A percentile compares a stretch with the other conserved stretches of the same genome.
Conservation (phyloP, 1,140 invertebrate genomes). For the Coptotermes formosanus region DNA sequence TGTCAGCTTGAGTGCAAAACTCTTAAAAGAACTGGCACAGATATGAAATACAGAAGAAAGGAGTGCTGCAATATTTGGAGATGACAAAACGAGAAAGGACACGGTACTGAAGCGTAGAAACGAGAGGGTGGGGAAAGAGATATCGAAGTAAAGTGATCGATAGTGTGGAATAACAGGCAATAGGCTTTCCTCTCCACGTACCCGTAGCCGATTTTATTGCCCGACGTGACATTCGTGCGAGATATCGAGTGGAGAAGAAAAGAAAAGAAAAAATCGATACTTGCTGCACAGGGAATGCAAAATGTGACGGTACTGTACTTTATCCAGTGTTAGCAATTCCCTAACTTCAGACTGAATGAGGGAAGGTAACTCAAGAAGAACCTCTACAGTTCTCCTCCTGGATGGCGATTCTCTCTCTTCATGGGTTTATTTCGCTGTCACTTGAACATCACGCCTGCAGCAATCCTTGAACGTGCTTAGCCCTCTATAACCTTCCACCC, state of each 20-base stretch:
- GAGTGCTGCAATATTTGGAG: background rate
- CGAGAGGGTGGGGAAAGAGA: background rate
- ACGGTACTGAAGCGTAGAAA: background rate
- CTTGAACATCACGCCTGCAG: background rate
- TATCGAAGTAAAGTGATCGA: constrained; percentile 8
- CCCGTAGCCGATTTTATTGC: constrained; percentile 2
- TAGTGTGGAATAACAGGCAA: constrained; percentile 15
- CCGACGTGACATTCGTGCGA: constrained; percentile 3
- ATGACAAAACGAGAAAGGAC: background rate
- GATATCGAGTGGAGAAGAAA: background rate
- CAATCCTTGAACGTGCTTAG: background rate
- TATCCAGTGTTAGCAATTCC: constrained; percentile 6
- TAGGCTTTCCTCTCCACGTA: constrained; percentile 1
- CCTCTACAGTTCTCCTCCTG: background rate
- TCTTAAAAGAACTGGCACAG: background rate
- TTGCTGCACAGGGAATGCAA: background rate
- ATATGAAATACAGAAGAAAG: background rate
- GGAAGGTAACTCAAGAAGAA: background rate
- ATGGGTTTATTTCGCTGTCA: constrained; percentile 5
- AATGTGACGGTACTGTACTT: background rate
- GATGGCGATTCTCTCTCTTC: background rate
- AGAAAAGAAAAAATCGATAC: background rate
- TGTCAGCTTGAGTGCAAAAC: constrained; percentile 9
- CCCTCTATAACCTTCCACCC: background rate
- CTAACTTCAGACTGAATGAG: background rate